Evolutionary conservation across 2,113 vertebrate species (phyloP).

Genomic region (Colius striatus): DNA sequence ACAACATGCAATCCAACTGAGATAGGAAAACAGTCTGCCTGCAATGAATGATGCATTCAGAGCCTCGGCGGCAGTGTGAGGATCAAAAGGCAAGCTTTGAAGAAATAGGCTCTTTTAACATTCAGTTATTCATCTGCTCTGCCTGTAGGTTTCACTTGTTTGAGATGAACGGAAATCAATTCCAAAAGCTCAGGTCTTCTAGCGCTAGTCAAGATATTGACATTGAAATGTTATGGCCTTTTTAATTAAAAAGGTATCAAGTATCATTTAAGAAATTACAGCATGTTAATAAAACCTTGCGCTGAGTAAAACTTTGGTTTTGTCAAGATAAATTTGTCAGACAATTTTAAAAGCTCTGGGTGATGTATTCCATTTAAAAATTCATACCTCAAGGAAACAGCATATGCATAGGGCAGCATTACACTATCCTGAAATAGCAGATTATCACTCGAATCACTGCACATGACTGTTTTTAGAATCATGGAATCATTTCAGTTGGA

Average conservation of each 20-base stretch:
- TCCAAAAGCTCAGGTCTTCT: constrained; percentile 11
- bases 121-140: constrained; percentile 20
- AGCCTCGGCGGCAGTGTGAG: neutral
- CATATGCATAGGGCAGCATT: neutral
- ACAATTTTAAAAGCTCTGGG: neutral
- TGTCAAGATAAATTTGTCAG: neutral
- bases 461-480: neutral
- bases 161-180: constrained; percentile 32
- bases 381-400: neutral
- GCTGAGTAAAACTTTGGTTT: constrained; percentile 1
- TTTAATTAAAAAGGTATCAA: constrained; percentile 38
- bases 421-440: neutral
- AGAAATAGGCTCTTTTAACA: constrained; percentile 9
- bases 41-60: constrained; percentile 28
- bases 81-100: constrained; percentile 50
- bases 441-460: neutral
- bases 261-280: constrained; percentile 13
- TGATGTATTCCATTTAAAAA: neutral
- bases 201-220: neutral
- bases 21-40: constrained; percentile 4
- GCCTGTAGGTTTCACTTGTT: constrained; percentile 15
- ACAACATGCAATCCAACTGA: neutral
- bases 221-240: constrained; percentile 4
- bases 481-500: too few species aligned
- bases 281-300: constrained; percentile 1